Percentiles rank a stretch among this genome's conserved stretches.
phyloP scores from a whole-genome alignment of 2,797 vertebrate genomes.

The Galaxias olidus region DNA sequence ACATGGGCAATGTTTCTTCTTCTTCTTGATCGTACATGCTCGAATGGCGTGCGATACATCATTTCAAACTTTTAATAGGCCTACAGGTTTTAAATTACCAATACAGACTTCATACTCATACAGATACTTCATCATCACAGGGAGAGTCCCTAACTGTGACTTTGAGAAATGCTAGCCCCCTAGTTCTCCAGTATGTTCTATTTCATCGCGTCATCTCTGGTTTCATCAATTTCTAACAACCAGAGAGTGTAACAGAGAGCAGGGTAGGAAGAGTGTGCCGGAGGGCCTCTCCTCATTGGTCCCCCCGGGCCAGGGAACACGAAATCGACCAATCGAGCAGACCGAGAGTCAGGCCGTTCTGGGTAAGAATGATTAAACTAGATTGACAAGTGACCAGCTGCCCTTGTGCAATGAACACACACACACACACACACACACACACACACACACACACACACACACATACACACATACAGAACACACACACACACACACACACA shows the following conservation, averaged over 20 bases:
- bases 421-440: not conserved
- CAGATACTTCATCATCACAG: no score
- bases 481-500: not conserved
- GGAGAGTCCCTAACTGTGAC: no score
- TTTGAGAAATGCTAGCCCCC: no score
- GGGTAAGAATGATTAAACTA: conserved; percentile 2
- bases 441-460: not conserved
- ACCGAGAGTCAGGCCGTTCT: not conserved
- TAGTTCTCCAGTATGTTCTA: no score
- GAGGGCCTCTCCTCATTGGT: not conserved
- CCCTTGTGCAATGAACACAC: not conserved
- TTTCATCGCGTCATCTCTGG: no score
- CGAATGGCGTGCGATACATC: no score
- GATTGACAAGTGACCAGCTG: not conserved
- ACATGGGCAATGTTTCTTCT: no score
- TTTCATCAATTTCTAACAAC: not conserved
- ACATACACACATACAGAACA: conserved; percentile 5
- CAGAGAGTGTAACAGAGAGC: not conserved
- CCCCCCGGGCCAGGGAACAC: not conserved
- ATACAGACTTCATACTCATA: no score
- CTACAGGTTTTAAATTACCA: not conserved
- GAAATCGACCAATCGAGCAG: not conserved
- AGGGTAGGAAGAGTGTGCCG: not conserved
- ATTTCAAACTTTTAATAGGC: not conserved
- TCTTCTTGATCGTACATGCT: no score